Evolutionary conservation across 2,113 vertebrate species (phyloP), one percentile per base, ranked within the genome.

Genomic region (Mustela nigripes): DNA sequence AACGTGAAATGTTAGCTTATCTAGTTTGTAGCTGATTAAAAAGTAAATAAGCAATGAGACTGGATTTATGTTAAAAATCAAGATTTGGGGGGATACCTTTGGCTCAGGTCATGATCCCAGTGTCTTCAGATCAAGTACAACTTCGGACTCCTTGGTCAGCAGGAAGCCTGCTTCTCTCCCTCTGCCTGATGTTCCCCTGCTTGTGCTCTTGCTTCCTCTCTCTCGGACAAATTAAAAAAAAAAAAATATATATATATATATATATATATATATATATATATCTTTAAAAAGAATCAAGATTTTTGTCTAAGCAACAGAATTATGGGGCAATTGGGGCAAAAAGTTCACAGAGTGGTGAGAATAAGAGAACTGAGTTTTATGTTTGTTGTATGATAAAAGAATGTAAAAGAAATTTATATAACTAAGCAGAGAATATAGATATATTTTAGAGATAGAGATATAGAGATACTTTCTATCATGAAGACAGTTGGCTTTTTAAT

Each of bases 401-500:
- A 9, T 60, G 0, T 84, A 73, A 97, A 94, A 33, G 10, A 83
- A 81, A 91, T 91, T 58, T 93, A 74, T 82, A 56, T 89, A 93
- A 89, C 94, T 89, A 26, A 86, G 33, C 11, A 95, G 21, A 85
- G 45, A 95, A 14, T n/a, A n/a, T n/a, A n/a, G n/a, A n/a, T n/a
- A n/a, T n/a, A n/a, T n/a, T n/a, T n/a, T n/a, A n/a, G n/a, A n/a
- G n/a, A n/a, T n/a, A n/a, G n/a, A n/a, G n/a, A 87, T 90, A 7
- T 36, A 87, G 26, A 78, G 28, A 79, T 69, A 86, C n/a, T 83
- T 53, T 97, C 48, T 86, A 78, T 84, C 12, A 28, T 28, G 92
- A 62, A 97, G 65, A 89, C 4, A 82, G 18, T n/a, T 50, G 39
- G 53, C 22, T 76, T 89, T 89, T 97, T 91, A 80, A 83, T 96